These are phyloP conservation scores for Cheilosia soror DNA, from an alignment of 2,888 invertebrate species.

Conservation along the genomic window DNA sequence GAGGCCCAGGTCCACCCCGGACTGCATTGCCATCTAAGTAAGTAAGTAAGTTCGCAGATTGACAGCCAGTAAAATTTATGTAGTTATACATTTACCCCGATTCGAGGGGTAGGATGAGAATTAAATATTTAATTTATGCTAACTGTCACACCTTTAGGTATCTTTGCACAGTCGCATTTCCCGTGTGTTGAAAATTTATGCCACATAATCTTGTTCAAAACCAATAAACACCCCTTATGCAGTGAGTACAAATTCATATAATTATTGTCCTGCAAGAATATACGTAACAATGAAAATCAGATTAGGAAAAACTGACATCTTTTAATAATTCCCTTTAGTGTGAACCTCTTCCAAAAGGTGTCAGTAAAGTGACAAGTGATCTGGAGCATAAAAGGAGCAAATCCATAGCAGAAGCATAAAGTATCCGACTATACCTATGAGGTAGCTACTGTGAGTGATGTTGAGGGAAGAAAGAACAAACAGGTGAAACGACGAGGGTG, in stretches of 20 bases:
- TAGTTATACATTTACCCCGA: no score
- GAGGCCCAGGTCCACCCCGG: no score
- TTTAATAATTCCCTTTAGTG: slow-evolving; percentile 35
- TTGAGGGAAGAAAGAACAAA: not conserved
- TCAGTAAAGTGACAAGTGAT: slow-evolving; percentile 58
- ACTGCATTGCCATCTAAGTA: no score
- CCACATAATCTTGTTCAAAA: not conserved
- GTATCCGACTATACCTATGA: not conserved
- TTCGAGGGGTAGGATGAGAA: no score
- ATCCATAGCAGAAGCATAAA: slow-evolving; percentile 40
- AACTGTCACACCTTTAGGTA: no score
- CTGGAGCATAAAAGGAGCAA: slow-evolving; percentile 28
- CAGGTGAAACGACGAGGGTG: slow-evolving; percentile 25
- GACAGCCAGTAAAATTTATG: no score
- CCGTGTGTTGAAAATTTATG: no score
- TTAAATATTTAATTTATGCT: no score
- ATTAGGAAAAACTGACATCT: slow-evolving; percentile 55
- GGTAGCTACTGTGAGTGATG: not conserved
- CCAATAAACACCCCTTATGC: not conserved
- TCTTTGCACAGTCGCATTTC: no score
- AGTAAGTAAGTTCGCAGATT: no score
- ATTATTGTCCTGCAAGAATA: not conserved
- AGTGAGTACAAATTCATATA: not conserved
- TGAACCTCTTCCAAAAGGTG: slow-evolving; percentile 39
- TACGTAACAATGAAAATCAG: slow-evolving; percentile 46